Evolutionary conservation across 1,140 invertebrate species (phyloP).

Genomic region (Cardiocondyla obscurior): DNA sequence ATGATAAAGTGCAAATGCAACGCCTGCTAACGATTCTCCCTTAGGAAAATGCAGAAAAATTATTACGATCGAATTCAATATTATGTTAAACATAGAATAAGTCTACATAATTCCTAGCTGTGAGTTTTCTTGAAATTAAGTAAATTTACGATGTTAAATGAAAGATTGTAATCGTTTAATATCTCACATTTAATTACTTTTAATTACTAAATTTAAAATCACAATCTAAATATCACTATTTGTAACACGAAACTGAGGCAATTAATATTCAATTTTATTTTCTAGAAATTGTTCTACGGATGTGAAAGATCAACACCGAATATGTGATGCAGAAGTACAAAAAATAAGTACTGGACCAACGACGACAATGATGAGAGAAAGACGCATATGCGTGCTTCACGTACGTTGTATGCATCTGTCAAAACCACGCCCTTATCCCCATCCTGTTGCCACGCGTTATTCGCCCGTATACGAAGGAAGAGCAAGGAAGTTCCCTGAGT

Average conservation of each 20-base stretch:
- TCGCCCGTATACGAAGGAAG: background rate
- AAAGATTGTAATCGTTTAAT: no score
- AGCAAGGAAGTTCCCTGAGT: background rate
- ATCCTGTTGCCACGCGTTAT: conserved; percentile 35
- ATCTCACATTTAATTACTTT: no score
- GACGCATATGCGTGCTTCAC: conserved; percentile 36
- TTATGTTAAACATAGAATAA: background rate
- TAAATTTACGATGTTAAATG: background rate
- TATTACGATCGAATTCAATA: background rate
- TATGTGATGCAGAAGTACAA: background rate
- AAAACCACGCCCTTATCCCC: conserved; percentile 80
- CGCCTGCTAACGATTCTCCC: background rate
- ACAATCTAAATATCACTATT: background rate
- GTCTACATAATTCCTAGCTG: background rate
- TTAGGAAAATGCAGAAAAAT: conserved; percentile 28
- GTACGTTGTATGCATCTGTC: conserved; percentile 73
- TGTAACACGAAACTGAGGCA: background rate
- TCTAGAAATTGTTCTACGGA: background rate
- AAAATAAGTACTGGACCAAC: background rate
- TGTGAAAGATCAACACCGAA: background rate
- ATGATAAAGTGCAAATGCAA: conserved; percentile 65
- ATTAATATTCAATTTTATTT: background rate
- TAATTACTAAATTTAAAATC: background rate
- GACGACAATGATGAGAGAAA: background rate
- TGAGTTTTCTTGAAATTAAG: background rate